Base-by-base conservation (phyloP, 1,140 invertebrate species). In the Leptoteleia sp. region DNA sequence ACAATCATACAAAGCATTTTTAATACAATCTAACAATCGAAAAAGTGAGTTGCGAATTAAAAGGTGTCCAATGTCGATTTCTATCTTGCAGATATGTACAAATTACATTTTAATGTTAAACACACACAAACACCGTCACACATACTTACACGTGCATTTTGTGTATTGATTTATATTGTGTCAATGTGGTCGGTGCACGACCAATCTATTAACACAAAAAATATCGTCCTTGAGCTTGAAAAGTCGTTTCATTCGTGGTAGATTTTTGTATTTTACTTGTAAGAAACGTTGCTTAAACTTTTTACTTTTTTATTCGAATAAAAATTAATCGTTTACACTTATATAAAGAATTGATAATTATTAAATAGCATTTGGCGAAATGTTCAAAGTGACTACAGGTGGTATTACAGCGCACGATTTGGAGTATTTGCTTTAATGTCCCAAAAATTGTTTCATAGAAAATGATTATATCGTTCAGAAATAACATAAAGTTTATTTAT, bases 71-170 rank as follows among this genome's bases (percentile, higher is more conserved):
- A 40, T 78, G 54, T 77, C 62, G 70, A 75, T 79, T 75, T 70
- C 57, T 79, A 67, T 79, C 70, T 79, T 73, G 76, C 76, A 75
- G 70, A 73, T 70, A 79, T 79, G 76, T 79, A 79, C 76, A 79
- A 79, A 79, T 79, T 79, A 79, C 64, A 75, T 75, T 79, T 75
- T 70, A 79, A 75, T 31, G 33, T 52, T 64, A 61, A 48, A 57
- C 3, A 3, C 35, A 67, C 31, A 54, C 54, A 75, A 11, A 59
- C 52, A n/a, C n/a, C n/a, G n/a, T n/a, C n/a, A 76, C 35, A 71
- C 29, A 59, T 43, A 61, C 15, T 54, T 48, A 77, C 75, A 79
- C 68, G 45, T 61, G 61, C 54, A 79, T 73, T 70, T 67, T 79
- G 57, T 75, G 70, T 75, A 75, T 38, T 48, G 50, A 59, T 75